These are phyloP conservation scores for Acrossocheilus fasciatus DNA, from an alignment of 2,797 vertebrate species.

Conservation along the genomic window DNA sequence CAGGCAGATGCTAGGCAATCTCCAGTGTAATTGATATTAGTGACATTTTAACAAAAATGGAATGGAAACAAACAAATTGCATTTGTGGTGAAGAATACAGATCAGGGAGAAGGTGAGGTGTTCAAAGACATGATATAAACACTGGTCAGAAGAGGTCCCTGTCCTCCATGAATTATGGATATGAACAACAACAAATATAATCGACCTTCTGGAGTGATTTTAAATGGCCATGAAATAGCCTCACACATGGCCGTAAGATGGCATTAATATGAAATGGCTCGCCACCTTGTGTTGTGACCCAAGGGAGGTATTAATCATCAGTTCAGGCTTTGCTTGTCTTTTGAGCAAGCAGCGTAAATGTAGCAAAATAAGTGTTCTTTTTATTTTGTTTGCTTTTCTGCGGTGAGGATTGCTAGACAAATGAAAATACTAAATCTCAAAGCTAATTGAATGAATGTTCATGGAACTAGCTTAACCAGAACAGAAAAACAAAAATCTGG, in stretches of 20 bases:
- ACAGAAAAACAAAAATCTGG: neutral
- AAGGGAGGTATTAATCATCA: conserved; percentile 16
- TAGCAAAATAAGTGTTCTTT: neutral
- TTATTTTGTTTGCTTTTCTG: conserved; percentile 15
- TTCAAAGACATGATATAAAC: conserved; percentile 55
- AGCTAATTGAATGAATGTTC: conserved; percentile 1
- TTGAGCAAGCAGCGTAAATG: conserved; percentile 1
- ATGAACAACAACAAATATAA: conserved; percentile 36
- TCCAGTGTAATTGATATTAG: conserved; percentile 72
- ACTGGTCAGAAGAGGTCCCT: conserved; percentile 43
- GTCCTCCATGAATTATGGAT: conserved; percentile 56
- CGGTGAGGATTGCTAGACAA: neutral
- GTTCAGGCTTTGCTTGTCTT: neutral
- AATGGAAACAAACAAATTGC: conserved; percentile 72
- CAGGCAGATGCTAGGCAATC: conserved; percentile 62
- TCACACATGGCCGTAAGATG: conserved; percentile 12
- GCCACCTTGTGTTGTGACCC: conserved; percentile 16
- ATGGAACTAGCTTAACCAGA: neutral
- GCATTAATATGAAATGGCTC: conserved; percentile 35
- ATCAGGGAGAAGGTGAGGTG: conserved; percentile 43
- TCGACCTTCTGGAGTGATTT: conserved; percentile 33
- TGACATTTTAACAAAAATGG: conserved; percentile 66
- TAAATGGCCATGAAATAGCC: conserved; percentile 27
- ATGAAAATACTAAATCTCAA: conserved; percentile 18
- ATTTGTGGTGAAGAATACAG: conserved; percentile 63